These are phyloP conservation scores for Morelia viridis DNA, from an alignment of 2,797 vertebrate species.

Conservation along the genomic window DNA sequence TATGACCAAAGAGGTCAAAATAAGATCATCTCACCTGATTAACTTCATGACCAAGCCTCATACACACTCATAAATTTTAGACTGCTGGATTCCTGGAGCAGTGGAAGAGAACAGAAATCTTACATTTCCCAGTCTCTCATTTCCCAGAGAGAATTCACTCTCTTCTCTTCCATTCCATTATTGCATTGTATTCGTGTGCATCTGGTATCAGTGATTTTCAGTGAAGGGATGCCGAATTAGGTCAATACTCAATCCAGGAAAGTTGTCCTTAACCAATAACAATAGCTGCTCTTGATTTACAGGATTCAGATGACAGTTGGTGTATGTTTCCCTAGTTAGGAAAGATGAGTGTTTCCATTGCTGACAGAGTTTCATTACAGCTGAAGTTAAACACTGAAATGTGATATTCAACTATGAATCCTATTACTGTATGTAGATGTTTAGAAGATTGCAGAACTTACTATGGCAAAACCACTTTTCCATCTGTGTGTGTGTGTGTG, in stretches of 20 bases:
- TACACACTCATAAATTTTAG: constrained; percentile 4
- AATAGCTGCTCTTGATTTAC: background rate
- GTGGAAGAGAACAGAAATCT: background rate
- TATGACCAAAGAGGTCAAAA: background rate
- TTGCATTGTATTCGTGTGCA: background rate
- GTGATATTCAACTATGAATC: background rate
- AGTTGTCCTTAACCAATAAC: constrained; percentile 1
- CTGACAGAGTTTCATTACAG: background rate
- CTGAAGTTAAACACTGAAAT: constrained; percentile 1
- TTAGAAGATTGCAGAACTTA: background rate
- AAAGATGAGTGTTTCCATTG: background rate
- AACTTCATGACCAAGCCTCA: background rate
- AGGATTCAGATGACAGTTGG: background rate
- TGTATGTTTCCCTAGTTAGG: background rate
- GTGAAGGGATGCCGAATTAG: background rate
- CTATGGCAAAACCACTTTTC: constrained; percentile 7
- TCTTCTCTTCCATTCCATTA: constrained; percentile 10
- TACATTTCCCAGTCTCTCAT: no score
- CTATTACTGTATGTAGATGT: background rate
- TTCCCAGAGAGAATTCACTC: no score
- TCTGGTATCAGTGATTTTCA: background rate
- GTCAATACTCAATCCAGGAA: background rate
- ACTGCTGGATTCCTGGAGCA: constrained; percentile 13
- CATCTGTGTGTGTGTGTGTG: background rate
- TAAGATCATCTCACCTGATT: constrained; percentile 8